phyloP scores from a whole-genome alignment of 2,113 vertebrate genomes.

The Lamprologus ornatipinnis region DNA sequence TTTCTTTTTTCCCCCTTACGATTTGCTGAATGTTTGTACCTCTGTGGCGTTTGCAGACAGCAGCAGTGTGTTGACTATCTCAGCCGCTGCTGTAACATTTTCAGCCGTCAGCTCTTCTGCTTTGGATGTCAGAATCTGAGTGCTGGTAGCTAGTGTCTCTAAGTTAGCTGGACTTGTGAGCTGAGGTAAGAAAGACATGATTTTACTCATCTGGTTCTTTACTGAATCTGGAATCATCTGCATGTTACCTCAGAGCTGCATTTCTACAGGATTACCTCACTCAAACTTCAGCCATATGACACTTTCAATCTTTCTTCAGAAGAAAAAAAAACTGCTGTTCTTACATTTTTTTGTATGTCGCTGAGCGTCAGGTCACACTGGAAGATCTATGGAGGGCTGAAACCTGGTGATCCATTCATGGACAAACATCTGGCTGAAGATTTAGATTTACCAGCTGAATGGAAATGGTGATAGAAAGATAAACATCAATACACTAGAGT shows the following conservation, averaged over 20 bases:
- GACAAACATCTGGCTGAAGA: not conserved
- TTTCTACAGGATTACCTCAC: not conserved
- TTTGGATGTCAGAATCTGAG: conserved; percentile 13
- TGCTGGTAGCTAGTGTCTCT: not conserved
- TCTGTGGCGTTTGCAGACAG: not conserved
- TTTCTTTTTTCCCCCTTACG: not conserved
- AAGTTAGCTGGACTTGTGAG: not conserved
- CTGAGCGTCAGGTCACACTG: conserved; percentile 4
- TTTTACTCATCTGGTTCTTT: not conserved
- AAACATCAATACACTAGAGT: not conserved
- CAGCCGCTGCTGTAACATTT: not conserved
- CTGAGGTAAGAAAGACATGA: not conserved
- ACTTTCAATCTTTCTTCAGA: not conserved
- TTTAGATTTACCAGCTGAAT: not conserved
- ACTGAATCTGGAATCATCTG: not conserved
- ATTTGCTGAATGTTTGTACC: not conserved
- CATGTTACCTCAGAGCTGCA: not conserved
- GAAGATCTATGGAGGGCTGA: not conserved
- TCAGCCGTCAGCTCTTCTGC: not conserved
- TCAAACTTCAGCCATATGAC: not conserved
- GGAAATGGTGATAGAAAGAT: not conserved
- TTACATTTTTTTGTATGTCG: conserved; percentile 13
- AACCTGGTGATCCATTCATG: not conserved
- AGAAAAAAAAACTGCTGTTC: not conserved
- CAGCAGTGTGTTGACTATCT: conserved; percentile 9